Evolutionary conservation across 2,888 invertebrate species (phyloP).

Genomic region (Blastobasis adustella): DNA sequence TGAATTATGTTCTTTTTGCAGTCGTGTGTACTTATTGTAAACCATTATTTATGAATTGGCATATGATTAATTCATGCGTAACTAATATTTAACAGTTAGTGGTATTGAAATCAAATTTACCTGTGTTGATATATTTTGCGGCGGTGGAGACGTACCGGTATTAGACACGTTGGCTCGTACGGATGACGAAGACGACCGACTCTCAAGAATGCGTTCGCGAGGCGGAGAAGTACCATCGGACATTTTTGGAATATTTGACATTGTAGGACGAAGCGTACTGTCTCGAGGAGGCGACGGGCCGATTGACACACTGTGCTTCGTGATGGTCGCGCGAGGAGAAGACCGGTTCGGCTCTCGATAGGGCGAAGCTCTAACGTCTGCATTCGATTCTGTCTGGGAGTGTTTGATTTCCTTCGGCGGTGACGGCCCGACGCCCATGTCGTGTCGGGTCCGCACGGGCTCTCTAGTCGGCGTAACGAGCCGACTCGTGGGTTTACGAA

Average conservation of each 20-base stretch:
- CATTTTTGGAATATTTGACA: constrained; percentile 44
- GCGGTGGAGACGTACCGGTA: constrained; percentile 89
- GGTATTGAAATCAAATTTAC: constrained; percentile 41
- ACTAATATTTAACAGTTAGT: neutral
- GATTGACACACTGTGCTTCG: constrained; percentile 46
- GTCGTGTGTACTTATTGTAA: neutral
- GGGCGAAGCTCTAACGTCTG: constrained; percentile 28
- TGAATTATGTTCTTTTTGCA: neutral
- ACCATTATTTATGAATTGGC: neutral
- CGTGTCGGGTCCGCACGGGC: constrained; percentile 28
- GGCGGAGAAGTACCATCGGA: constrained; percentile 70
- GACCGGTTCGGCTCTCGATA: constrained; percentile 20
- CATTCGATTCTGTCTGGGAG: constrained; percentile 22
- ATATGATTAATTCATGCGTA: neutral
- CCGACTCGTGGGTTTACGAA: constrained; percentile 25
- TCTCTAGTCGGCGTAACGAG: constrained; percentile 67
- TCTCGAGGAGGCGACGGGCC: constrained; percentile 57
- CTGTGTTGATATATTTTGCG: constrained; percentile 91
- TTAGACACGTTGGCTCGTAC: constrained; percentile 61
- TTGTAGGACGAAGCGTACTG: constrained; percentile 20
- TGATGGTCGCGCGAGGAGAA: constrained; percentile 18
- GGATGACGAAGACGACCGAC: constrained; percentile 27
- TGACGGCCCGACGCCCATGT: constrained; percentile 59
- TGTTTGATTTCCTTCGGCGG: constrained; percentile 44
- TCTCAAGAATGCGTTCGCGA: constrained; percentile 29